Conservation (phyloP, 2,113 vertebrate genomes). For the Tauraco erythrolophus region DNA sequence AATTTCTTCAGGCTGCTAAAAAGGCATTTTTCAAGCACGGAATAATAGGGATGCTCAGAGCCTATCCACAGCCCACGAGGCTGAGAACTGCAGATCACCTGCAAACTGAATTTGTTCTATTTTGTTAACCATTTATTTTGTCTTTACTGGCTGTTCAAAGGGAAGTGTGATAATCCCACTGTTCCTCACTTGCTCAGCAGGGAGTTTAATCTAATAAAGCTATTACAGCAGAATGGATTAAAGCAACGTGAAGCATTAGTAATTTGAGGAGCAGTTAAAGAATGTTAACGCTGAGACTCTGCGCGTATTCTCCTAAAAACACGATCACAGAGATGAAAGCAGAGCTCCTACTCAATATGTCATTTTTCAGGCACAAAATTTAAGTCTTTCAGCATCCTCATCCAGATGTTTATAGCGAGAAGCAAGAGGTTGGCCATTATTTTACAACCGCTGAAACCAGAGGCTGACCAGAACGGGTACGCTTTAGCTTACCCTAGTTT, state of each 20-base stretch:
- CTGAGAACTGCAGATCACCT: constrained; percentile 62
- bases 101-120: constrained; percentile 73
- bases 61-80: background rate
- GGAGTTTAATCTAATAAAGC: constrained; percentile 82
- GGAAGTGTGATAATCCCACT: constrained; percentile 79
- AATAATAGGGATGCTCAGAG: constrained; percentile 49
- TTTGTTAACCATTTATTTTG: constrained; percentile 81
- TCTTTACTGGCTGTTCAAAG: constrained; percentile 78
- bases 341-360: constrained; percentile 55
- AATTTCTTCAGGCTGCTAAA: constrained; percentile 71
- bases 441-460: constrained; percentile 39
- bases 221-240: constrained; percentile 73
- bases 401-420: constrained; percentile 52
- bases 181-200: constrained; percentile 71
- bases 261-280: constrained; percentile 77
- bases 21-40: constrained; percentile 66
- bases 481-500: background rate
- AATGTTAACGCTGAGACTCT: constrained; percentile 67
- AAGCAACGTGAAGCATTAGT: constrained; percentile 76
- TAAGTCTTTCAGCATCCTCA: constrained; percentile 55
- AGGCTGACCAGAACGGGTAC: background rate
- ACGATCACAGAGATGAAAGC: constrained; percentile 64
- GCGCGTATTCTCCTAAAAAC: constrained; percentile 64
- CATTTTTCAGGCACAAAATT: constrained; percentile 58
- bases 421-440: constrained; percentile 31